phyloP scores from a whole-genome alignment of 2,797 vertebrate genomes.

The Morelia viridis region DNA sequence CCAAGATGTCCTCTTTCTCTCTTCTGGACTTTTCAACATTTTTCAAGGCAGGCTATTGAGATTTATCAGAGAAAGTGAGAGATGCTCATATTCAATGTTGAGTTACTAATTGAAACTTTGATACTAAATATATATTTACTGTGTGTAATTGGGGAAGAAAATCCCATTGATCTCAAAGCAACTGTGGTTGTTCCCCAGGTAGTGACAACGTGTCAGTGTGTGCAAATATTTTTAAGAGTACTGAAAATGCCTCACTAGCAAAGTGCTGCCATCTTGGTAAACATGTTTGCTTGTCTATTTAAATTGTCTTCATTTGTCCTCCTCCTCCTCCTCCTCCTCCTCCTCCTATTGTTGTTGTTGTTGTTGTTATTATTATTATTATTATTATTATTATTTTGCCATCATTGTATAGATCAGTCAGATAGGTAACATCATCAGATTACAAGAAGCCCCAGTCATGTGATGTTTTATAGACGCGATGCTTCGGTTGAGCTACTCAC shows the following conservation, averaged over 20 bases:
- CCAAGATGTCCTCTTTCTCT: neutral
- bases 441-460: no score
- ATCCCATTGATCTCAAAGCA: neutral
- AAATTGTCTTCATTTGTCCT: neutral
- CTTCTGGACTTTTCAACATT: neutral
- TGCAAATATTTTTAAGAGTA: neutral
- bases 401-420: no score
- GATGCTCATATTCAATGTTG: no score
- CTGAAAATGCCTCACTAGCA: neutral
- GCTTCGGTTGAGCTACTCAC: no score
- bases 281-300: neutral
- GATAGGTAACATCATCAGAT: no score
- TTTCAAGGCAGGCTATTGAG: neutral
- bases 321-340: no score
- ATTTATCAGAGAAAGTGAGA: neutral
- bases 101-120: neutral
- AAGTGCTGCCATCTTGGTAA: neutral
- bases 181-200: neutral
- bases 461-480: no score
- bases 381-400: neutral
- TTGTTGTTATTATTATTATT: no score
- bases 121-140: neutral
- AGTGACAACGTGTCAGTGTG: neutral
- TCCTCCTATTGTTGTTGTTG: no score
- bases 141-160: neutral